A percentile compares a stretch with the other conserved stretches of the same genome.
Conservation (phyloP, 2,113 vertebrate genomes). For the Dendrocopos noguchii region DNA sequence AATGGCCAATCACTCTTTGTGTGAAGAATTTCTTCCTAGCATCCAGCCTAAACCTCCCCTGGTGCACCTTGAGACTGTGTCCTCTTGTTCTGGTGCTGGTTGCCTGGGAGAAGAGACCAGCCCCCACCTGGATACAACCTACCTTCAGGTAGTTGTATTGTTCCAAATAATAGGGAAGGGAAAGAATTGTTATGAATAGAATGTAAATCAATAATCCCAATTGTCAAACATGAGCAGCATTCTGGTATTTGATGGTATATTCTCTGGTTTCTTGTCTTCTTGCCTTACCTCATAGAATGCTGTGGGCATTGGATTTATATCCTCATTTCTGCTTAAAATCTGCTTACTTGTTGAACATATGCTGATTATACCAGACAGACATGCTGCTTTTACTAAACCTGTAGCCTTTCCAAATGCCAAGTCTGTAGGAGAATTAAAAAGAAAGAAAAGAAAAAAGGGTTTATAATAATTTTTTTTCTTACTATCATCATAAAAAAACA, state of each 20-base stretch:
- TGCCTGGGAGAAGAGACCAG: too few species aligned
- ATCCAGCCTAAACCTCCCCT: too few species aligned
- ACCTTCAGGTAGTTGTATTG: neutral
- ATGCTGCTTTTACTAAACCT: neutral
- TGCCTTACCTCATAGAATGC: neutral
- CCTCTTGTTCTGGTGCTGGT: too few species aligned
- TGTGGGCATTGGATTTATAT: neutral
- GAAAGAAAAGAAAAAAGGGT: neutral
- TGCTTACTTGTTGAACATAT: neutral
- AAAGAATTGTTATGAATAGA: neutral
- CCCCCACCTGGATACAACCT: too few species aligned
- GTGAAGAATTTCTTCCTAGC: too few species aligned
- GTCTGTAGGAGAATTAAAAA: neutral
- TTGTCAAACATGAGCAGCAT: neutral
- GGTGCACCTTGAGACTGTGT: too few species aligned
- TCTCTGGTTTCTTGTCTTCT: neutral
- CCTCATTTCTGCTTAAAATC: neutral
- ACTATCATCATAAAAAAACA: conserved; percentile 2
- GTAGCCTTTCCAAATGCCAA: neutral
- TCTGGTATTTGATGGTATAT: neutral
- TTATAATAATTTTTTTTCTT: conserved; percentile 53
- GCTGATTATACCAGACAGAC: neutral
- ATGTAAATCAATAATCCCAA: neutral
- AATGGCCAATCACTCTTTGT: too few species aligned
- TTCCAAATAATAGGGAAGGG: neutral